Evolutionary conservation across 2,797 vertebrate genomes (phyloP).

Genomic region (Garrulus glandarius): DNA sequence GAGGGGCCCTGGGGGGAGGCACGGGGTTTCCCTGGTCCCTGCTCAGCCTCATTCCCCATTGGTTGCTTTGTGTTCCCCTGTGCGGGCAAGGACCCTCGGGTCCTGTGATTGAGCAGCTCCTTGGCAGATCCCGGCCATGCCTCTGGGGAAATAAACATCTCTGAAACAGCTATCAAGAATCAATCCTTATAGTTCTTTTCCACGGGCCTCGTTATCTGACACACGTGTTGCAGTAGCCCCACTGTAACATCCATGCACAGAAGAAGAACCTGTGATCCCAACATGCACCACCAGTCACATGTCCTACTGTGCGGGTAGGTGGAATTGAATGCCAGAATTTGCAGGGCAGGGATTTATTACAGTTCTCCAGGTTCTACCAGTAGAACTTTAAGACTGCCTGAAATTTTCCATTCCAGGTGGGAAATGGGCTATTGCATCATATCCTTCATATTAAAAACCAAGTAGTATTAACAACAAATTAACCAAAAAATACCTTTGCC

Average conservation of each 20-base stretch:
- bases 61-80: too few relatives aligned
- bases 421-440: neutral
- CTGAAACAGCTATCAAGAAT: too few relatives aligned
- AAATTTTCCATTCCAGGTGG: neutral
- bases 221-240: too few relatives aligned
- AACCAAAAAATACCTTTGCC: neutral
- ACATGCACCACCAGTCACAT: neutral
- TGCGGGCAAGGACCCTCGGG: too few relatives aligned
- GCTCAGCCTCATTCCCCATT: too few relatives aligned
- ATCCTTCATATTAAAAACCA: neutral
- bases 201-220: too few relatives aligned
- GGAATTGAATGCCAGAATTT: neutral
- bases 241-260: neutral
- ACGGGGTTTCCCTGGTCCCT: too few relatives aligned
- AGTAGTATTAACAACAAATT: neutral
- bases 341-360: neutral
- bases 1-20: too few relatives aligned
- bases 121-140: too few relatives aligned
- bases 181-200: too few relatives aligned
- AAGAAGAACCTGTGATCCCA: neutral
- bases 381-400: neutral
- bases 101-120: too few relatives aligned
- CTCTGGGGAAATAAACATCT: too few relatives aligned
- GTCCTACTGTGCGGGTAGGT: accelerated
- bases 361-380: neutral